Evolutionary conservation across 2,888 invertebrate genomes (phyloP).

Genomic region (Calliphora vomitoria): DNA sequence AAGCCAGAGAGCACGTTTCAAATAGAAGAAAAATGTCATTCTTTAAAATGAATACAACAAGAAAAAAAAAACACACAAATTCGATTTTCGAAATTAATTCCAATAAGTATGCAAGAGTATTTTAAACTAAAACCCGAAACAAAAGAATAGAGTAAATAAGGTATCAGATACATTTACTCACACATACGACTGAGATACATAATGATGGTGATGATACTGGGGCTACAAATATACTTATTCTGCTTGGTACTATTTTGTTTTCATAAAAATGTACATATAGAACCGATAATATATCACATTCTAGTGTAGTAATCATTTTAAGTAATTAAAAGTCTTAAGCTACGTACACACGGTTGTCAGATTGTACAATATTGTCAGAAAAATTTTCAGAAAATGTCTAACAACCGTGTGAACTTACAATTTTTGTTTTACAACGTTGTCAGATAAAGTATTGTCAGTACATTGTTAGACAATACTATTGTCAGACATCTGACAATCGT

Average conservation of each 20-base stretch:
- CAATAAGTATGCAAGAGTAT: constrained; percentile 53
- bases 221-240: neutral
- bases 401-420: too few species aligned
- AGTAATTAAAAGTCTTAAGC: too few species aligned
- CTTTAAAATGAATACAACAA: constrained; percentile 1
- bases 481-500: too few species aligned
- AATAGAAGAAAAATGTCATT: constrained; percentile 55
- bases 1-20: constrained; percentile 66
- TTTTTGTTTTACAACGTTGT: too few species aligned
- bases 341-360: too few species aligned
- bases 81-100: constrained; percentile 64
- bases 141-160: constrained; percentile 45
- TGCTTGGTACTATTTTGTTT: neutral
- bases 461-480: too few species aligned
- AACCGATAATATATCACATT: too few species aligned
- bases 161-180: constrained; percentile 27
- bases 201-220: constrained; percentile 4
- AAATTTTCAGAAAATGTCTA: too few species aligned
- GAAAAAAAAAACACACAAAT: constrained; percentile 2
- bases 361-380: too few species aligned
- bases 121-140: constrained; percentile 15
- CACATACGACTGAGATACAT: neutral
- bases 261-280: too few species aligned
- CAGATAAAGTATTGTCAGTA: too few species aligned
- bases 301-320: too few species aligned